Conservation (phyloP, 2,888 invertebrate genomes). For the Phasia obesa region DNA sequence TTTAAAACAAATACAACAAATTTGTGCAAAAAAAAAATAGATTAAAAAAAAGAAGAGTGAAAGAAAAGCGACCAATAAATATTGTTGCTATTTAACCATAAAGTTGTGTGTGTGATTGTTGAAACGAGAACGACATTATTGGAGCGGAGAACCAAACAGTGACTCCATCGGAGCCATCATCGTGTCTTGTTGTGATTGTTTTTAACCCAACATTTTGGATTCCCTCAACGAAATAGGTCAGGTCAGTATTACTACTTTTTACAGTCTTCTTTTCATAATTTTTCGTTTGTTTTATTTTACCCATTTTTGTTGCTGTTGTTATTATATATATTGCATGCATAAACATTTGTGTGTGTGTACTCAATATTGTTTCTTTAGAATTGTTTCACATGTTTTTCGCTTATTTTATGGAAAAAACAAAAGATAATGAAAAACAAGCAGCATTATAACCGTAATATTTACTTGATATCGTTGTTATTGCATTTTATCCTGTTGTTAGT, state of each 20-base stretch:
- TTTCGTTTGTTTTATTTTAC: slow-evolving; percentile 32
- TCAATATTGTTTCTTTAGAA: neutral
- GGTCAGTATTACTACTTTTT: slow-evolving; percentile 67
- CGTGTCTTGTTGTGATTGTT: slow-evolving; percentile 37
- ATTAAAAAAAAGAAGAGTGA: slow-evolving; percentile 16
- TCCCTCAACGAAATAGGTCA: slow-evolving; percentile 61
- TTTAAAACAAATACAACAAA: slow-evolving; percentile 8
- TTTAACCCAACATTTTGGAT: slow-evolving; percentile 38
- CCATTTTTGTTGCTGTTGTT: slow-evolving; percentile 32
- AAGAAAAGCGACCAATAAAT: slow-evolving; percentile 17
- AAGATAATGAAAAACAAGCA: neutral
- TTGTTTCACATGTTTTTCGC: slow-evolving; percentile 7
- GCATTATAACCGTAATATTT: slow-evolving; percentile 2
- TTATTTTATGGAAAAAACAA: neutral
- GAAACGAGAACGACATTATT: slow-evolving; percentile 54
- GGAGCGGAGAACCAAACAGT: slow-evolving; percentile 66
- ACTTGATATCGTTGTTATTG: slow-evolving; percentile 30
- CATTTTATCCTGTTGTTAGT: slow-evolving; percentile 49
- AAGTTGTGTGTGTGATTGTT: slow-evolving; percentile 33
- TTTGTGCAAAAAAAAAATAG: slow-evolving; percentile 20
- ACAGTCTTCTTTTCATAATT: slow-evolving; percentile 42
- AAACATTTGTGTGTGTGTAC: neutral
- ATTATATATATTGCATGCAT: slow-evolving; percentile 2
- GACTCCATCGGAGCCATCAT: slow-evolving; percentile 63
- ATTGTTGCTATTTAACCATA: slow-evolving; percentile 31